phyloP scores from a whole-genome alignment of 2,888 invertebrate species.

The Fabriciana adippe region DNA sequence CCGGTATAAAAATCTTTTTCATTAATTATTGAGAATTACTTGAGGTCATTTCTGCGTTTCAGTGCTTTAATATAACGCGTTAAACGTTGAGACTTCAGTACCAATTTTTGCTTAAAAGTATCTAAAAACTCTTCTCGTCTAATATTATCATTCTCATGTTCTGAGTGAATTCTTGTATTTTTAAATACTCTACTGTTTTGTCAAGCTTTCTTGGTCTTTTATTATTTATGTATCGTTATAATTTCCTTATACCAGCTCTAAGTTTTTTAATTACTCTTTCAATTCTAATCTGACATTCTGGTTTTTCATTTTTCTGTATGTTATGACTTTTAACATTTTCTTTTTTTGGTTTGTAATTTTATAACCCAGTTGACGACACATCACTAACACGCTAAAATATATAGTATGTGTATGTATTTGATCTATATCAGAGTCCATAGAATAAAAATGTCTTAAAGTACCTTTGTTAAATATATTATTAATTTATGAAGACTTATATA shows the following conservation, averaged over 20 bases:
- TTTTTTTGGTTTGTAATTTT: too few species aligned
- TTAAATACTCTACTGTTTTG: slow-evolving; percentile 1
- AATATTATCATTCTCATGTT: too few species aligned
- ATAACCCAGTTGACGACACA: too few species aligned
- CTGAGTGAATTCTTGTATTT: neutral
- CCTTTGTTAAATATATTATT: too few species aligned
- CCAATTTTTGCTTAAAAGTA: neutral
- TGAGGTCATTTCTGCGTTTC: neutral
- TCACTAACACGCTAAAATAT: too few species aligned
- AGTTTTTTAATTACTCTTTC: neutral
- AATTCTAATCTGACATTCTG: neutral
- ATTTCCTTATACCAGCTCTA: neutral
- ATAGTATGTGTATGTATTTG: too few species aligned
- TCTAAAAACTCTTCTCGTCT: too few species aligned
- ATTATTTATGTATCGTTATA: neutral
- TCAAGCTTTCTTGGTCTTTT: neutral
- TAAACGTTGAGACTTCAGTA: neutral
- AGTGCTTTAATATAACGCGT: slow-evolving; percentile 4
- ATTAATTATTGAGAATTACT: neutral
- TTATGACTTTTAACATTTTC: too few species aligned
- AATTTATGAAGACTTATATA: too few species aligned
- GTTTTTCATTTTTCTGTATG: neutral
- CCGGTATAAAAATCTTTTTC: slow-evolving; percentile 5
- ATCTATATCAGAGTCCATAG: too few species aligned
- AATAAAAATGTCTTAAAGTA: too few species aligned